Base-by-base conservation (phyloP, 2,888 invertebrate species). In the Agrotis puta region DNA sequence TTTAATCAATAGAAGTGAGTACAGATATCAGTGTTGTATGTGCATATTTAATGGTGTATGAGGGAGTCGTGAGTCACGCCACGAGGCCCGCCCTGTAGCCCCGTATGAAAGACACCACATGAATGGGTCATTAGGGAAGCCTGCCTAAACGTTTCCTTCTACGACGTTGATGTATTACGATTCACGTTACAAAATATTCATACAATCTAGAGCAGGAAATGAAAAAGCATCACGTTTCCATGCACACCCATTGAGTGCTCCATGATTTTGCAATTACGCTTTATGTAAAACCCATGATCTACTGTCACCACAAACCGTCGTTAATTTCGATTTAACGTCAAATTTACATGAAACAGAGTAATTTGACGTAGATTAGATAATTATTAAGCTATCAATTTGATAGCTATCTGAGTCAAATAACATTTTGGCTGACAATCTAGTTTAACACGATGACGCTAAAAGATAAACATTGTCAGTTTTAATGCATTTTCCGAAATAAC, bases 111-210 rank as follows among this genome's bases (percentile, higher is more conserved):
- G 89, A 88, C 85, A 88, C 86, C 84, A 87, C 89, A 89, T 94
- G 92, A 94, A 94, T 94, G 91, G 92, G 83, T 91, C 93, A 91
- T 93, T 92, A 93, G 88, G 89, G 88, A 87, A 88, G 88, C 86
- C 88, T 83, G 85, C 85, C 82, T 89, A 87, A 91, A 87, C 87
- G 89, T 86, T 91, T 90, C 90, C 89, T 90, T 85, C 81, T 67
- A 82, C 85, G 88, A 90, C 89, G 86, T 88, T 91, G 90, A 92
- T 90, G 85, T 87, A 91, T 90, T 85, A 80, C 86, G 70, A 85
- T 81, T 80, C 75, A 84, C 54, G 82, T 81, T 81, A 86, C 86
- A 80, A 82, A 87, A 86, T 86, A 87, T 84, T 77, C 85, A 85
- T 84, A 80, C 78, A 86, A 86, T 87, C 80, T 77, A 77, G 70